A percentile compares a stretch with the other conserved stretches of the same genome.
Conservation (phyloP, 2,113 vertebrate species). For the Ctenodactylus gundi region DNA sequence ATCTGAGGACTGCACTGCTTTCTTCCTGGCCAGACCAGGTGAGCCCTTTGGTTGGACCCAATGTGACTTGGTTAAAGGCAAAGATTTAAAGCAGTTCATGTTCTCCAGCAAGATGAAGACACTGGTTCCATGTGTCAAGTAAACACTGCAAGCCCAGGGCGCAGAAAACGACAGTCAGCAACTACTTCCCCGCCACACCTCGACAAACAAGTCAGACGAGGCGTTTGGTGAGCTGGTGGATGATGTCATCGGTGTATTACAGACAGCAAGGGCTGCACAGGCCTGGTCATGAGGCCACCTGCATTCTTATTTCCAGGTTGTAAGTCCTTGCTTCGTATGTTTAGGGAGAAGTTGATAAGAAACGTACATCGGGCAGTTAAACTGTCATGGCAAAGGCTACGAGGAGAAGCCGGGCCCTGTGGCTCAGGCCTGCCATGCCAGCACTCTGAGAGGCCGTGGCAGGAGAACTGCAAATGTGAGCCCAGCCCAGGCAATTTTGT, state of each 20-base stretch:
- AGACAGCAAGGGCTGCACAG: neutral
- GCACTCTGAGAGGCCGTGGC: too few relatives aligned
- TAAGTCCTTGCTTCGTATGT: neutral
- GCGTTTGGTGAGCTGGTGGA: neutral
- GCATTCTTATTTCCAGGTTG: neutral
- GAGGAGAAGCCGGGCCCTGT: too few relatives aligned
- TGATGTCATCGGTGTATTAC: neutral
- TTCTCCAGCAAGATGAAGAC: neutral
- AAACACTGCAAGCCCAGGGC: neutral
- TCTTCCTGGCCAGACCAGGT: neutral
- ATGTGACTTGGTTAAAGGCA: neutral
- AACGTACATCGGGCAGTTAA: neutral
- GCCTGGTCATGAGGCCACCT: neutral
- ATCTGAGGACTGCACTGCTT: neutral
- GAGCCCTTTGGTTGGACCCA: neutral
- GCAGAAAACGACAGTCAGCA: neutral
- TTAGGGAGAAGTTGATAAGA: neutral
- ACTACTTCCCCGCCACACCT: neutral
- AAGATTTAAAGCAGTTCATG: neutral
- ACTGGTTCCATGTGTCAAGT: neutral
- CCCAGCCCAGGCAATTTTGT: too few relatives aligned
- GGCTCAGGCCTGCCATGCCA: too few relatives aligned
- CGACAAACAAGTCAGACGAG: conserved; percentile 46
- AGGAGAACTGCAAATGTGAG: too few relatives aligned
- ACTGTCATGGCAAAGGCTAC: neutral